Conservation (phyloP, 2,888 invertebrate species). For the Tenthredo notha region DNA sequence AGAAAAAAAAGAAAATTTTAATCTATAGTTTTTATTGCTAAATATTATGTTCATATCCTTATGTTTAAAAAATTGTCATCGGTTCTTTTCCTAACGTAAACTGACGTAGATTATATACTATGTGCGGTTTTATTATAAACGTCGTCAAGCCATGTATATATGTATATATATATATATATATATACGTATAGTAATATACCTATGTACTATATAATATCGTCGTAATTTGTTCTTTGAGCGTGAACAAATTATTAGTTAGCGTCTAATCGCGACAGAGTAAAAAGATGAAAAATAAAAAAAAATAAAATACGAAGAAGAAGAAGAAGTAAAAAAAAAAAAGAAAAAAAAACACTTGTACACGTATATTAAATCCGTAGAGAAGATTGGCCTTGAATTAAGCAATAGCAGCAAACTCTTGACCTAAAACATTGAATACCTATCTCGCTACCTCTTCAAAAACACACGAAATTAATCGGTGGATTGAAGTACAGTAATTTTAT, state of each 20-base stretch:
- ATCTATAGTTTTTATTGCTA: too few species aligned
- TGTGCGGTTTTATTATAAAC: too few species aligned
- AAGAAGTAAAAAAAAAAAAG: background rate
- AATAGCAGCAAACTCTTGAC: conserved; percentile 3
- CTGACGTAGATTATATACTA: too few species aligned
- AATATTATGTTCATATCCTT: too few species aligned
- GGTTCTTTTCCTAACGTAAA: too few species aligned
- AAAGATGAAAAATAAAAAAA: background rate
- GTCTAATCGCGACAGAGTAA: background rate
- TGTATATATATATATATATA: background rate
- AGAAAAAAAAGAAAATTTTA: too few species aligned
- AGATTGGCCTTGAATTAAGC: conserved; percentile 3
- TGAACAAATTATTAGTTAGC: background rate
- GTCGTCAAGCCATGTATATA: too few species aligned
- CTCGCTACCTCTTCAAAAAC: too few species aligned
- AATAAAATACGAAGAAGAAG: background rate
- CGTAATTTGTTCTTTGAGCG: background rate
- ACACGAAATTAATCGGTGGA: background rate
- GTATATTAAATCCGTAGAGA: background rate
- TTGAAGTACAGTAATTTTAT: background rate
- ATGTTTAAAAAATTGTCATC: too few species aligned
- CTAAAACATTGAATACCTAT: background rate
- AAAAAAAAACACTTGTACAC: background rate
- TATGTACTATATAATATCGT: background rate
- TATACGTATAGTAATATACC: background rate